phyloP scores from a whole-genome alignment of 2,888 invertebrate genomes.

The Ctena decussata region DNA sequence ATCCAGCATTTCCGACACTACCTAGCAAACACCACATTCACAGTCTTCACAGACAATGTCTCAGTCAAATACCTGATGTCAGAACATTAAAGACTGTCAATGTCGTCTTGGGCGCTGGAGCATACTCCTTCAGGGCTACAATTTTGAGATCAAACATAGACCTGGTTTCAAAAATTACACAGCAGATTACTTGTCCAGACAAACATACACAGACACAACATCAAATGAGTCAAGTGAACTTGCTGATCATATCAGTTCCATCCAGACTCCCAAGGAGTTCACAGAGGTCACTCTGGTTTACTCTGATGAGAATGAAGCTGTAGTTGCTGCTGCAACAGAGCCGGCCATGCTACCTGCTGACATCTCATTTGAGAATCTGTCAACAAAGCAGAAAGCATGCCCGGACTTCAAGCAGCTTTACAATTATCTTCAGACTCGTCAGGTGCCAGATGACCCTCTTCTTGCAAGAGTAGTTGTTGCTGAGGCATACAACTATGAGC shows the following conservation, averaged over 20 bases:
- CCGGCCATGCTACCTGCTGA: not conserved
- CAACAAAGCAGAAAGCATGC: too few relatives aligned
- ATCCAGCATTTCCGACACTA: constrained; percentile 49
- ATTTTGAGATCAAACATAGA: constrained; percentile 22
- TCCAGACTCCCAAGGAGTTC: not conserved
- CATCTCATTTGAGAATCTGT: too few relatives aligned
- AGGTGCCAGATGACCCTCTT: constrained; percentile 17
- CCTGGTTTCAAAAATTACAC: constrained; percentile 40
- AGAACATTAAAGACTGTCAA: constrained; percentile 50
- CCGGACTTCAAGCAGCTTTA: not conserved
- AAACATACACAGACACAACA: constrained; percentile 13
- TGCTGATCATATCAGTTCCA: not conserved
- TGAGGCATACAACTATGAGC: not conserved
- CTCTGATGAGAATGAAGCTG: constrained; percentile 8
- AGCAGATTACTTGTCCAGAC: constrained; percentile 54
- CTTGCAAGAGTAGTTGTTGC: constrained; percentile 14
- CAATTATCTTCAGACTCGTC: not conserved
- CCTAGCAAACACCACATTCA: constrained; percentile 45
- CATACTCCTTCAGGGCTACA: constrained; percentile 35
- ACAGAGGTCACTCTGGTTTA: not conserved
- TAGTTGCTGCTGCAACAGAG: not conserved
- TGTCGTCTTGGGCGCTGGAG: constrained; percentile 55
- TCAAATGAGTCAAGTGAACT: not conserved
- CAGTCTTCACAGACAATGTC: constrained; percentile 55
- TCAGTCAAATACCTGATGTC: constrained; percentile 56